Conservation (phyloP, 1,140 invertebrate species). For the Drosophila eugracilis region DNA sequence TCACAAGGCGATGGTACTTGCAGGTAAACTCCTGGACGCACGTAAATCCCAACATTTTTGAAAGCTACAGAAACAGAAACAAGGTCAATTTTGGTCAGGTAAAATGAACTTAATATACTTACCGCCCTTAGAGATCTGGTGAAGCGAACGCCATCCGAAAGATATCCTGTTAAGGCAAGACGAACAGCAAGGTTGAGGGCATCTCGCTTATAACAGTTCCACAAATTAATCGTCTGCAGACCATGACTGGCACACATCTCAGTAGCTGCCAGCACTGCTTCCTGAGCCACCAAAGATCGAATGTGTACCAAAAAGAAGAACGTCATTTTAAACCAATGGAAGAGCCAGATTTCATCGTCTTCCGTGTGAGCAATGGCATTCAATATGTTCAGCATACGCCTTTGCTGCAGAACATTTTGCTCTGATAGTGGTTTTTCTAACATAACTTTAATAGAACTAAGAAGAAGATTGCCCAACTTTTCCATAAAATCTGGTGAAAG, state of each 20-base stretch:
- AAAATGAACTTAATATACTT: constrained; percentile 50
- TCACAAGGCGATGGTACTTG: constrained; percentile 75
- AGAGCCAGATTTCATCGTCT: constrained; percentile 85
- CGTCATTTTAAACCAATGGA: constrained; percentile 87
- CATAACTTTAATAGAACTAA: constrained; percentile 30
- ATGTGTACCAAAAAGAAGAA: constrained; percentile 89
- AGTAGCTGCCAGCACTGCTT: constrained; percentile 87
- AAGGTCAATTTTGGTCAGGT: neutral
- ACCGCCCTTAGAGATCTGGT: constrained; percentile 83
- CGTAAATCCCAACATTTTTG: constrained; percentile 76
- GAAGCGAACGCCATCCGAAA: constrained; percentile 85
- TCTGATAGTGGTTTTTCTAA: constrained; percentile 23
- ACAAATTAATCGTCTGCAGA: constrained; percentile 87
- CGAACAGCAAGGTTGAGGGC: constrained; percentile 87
- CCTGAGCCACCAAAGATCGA: constrained; percentile 87
- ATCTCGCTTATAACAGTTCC: constrained; percentile 89
- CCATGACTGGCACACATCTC: constrained; percentile 87
- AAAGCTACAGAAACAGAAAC: constrained; percentile 49
- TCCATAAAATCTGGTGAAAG: constrained; percentile 31
- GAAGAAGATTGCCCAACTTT: constrained; percentile 28
- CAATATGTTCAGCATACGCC: constrained; percentile 47
- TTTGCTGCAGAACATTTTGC: constrained; percentile 40
- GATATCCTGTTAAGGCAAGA: constrained; percentile 87
- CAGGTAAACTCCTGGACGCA: constrained; percentile 80
- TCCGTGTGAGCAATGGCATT: constrained; percentile 51